Evolutionary conservation across 2,888 invertebrate species (phyloP), one percentile per base, ranked within the genome.

Genomic region (Drosophila eohydei): DNA sequence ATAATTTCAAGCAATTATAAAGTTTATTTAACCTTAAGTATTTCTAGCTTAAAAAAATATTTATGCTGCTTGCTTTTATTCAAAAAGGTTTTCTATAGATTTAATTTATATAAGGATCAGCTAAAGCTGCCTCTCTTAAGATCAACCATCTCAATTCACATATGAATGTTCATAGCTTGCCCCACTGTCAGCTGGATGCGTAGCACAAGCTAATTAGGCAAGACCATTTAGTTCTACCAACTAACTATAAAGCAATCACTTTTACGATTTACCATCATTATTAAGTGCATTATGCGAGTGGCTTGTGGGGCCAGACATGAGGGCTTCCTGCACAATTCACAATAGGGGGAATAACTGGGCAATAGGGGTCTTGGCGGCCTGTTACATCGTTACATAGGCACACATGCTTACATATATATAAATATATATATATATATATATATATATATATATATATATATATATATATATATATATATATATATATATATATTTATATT

Each of bases 221-320:
- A 57, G 21, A 28, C 34, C 34, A 52, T 51, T 63, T 12, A 30
- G 41, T 26, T 43, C 26, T 66, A 21, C 34, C 16, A 40, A 26
- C 41, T 28, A 43, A 21, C 41, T 38, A 58, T 58, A 48, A 65
- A 62, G 16, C 64, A 64, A 48, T 48, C 46, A 16, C n/a, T 44
- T 34, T 34, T 48, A 64, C 65, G 63, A 65, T 41, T 48, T 34
- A 32, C 40, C 48, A 65, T 34, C 65, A 41, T 61, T 38, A 46
- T 38, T 38, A 38, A 32, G 26, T 40, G 26, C 28, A 2, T 26
- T 6, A 12, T 4, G 28, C 14, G 28, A 38, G n/a, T n/a, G 38
- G 41, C 32, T 11, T n/a, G 50, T 51, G 52, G 8, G 30, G 48
- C 38, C 54, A 40, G n/a, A 16, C 14, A 30, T 46, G 26, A 36